Conservation (phyloP, 2,888 invertebrate genomes). For the Meta bourneti region DNA sequence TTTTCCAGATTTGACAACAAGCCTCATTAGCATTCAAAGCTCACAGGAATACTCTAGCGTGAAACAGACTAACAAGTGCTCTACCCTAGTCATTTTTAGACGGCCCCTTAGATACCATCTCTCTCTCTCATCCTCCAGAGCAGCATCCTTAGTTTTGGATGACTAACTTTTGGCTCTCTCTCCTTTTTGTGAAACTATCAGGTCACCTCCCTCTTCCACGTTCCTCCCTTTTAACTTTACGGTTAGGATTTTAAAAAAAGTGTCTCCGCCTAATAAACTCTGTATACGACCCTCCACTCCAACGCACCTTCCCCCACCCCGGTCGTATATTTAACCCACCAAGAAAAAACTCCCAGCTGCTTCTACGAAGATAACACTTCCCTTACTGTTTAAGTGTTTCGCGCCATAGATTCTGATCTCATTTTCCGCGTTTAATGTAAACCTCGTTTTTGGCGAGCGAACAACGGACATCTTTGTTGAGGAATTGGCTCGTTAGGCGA, state of each 20-base stretch:
- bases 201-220: constrained; percentile 10
- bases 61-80: too few relatives aligned
- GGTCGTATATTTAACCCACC: constrained; percentile 71
- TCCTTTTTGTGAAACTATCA: constrained; percentile 52
- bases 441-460: constrained; percentile 48
- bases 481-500: constrained; percentile 52
- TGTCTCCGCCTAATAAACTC: constrained; percentile 71
- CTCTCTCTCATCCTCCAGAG: constrained; percentile 21
- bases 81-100: background rate
- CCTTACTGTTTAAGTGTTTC: constrained; percentile 65
- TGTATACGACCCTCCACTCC: constrained; percentile 8
- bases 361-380: constrained; percentile 57
- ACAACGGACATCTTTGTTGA: constrained; percentile 43
- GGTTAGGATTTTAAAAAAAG: constrained; percentile 29
- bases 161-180: constrained; percentile 69
- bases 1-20: too few relatives aligned
- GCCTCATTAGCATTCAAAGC: background rate
- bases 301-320: background rate
- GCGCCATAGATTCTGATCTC: constrained; percentile 74
- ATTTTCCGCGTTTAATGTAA: constrained; percentile 61
- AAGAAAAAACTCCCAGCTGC: constrained; percentile 57
- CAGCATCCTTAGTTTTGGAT: constrained; percentile 67
- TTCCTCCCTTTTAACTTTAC: constrained; percentile 50
- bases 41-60: too few relatives aligned
- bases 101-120: constrained; percentile 42